Percentiles rank a stretch among this genome's conserved stretches.
Evolutionary conservation across 2,888 invertebrate species (phyloP).

Genomic region (Apamea sordens): DNA sequence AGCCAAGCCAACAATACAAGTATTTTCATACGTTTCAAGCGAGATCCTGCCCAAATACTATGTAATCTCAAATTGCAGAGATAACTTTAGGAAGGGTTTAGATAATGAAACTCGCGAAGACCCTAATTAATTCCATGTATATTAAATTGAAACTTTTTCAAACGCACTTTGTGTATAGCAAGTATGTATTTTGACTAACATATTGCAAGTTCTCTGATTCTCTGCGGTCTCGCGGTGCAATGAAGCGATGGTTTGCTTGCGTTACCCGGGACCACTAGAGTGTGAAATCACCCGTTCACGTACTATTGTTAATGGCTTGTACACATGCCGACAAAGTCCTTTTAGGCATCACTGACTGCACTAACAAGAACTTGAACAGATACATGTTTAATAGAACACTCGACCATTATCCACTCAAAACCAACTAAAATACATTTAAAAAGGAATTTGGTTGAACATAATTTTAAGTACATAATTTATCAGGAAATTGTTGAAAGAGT

Average conservation of each 20-base stretch:
- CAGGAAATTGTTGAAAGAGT: constrained; percentile 53
- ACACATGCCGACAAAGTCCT: constrained; percentile 81
- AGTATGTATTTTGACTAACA: constrained; percentile 23
- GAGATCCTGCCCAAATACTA: neutral
- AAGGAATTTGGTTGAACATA: constrained; percentile 46
- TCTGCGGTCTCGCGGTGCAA: constrained; percentile 82
- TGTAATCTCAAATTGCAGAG: neutral
- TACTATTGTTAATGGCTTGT: constrained; percentile 66
- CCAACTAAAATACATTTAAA: constrained; percentile 50
- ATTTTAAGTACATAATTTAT: constrained; percentile 50
- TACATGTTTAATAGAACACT: constrained; percentile 73
- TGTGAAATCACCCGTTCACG: constrained; percentile 85
- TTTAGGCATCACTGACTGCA: constrained; percentile 63
- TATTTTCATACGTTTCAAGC: neutral
- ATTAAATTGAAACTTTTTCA: neutral
- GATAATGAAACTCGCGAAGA: neutral
- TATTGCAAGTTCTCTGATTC: constrained; percentile 71
- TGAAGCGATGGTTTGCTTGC: constrained; percentile 76
- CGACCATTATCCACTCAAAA: constrained; percentile 74
- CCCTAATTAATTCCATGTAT: neutral
- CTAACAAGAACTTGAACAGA: constrained; percentile 64
- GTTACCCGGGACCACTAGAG: constrained; percentile 79
- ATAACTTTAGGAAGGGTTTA: neutral
- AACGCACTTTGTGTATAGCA: neutral
- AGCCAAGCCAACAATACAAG: too few relatives aligned